These are phyloP conservation scores for Florisuga fusca DNA, from an alignment of 2,797 vertebrate species.

Conservation along the genomic window DNA sequence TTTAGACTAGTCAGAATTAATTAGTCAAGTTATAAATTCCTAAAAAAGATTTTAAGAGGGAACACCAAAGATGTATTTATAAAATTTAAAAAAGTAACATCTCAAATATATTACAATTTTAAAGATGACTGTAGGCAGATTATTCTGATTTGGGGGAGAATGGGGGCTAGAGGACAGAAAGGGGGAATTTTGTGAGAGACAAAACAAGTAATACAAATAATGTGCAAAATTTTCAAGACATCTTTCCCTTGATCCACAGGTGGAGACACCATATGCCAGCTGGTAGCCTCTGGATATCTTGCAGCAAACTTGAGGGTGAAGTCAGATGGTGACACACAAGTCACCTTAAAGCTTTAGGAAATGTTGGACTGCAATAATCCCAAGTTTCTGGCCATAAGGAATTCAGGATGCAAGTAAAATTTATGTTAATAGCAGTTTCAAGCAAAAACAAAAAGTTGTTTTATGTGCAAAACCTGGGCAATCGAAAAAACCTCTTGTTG, in stretches of 20 bases:
- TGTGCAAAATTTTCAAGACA: not conserved
- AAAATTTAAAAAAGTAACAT: not conserved
- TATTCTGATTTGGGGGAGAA: not conserved
- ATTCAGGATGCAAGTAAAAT: not conserved
- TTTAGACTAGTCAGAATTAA: not conserved
- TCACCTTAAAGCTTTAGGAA: not conserved
- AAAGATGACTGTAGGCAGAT: not conserved
- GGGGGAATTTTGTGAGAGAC: not conserved
- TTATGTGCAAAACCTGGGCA: not conserved
- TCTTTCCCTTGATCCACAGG: not conserved
- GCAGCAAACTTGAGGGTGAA: not conserved
- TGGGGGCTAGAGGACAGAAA: no score
- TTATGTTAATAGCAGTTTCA: not conserved
- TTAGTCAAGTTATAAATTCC: not conserved
- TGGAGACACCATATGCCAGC: rapidly evolving
- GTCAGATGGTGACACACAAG: not conserved
- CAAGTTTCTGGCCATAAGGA: not conserved
- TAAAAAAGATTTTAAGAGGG: not conserved
- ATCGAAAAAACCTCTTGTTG: rapidly evolving
- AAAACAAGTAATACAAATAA: not conserved
- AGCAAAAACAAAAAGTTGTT: not conserved
- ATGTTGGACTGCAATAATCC: not conserved
- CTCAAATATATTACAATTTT: not conserved
- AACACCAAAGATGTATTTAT: not conserved
- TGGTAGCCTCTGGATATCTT: not conserved